These are phyloP conservation scores for Penaeus vannamei DNA, from an alignment of 1,140 invertebrate genomes.

Conservation along the genomic window DNA sequence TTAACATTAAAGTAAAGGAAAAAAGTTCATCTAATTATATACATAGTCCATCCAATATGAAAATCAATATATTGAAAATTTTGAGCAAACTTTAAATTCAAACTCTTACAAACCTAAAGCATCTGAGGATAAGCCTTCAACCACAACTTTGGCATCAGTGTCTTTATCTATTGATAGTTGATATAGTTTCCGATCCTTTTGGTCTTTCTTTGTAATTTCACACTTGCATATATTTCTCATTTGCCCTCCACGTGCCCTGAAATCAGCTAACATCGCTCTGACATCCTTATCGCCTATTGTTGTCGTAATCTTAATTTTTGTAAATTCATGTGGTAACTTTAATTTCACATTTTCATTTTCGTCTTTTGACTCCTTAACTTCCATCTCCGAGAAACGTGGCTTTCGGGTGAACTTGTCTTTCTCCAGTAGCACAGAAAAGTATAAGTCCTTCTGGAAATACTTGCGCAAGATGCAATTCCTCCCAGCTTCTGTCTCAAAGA, in stretches of 20 bases:
- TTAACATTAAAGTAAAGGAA: background rate
- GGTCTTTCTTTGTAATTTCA: constrained; percentile 44
- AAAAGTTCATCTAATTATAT: background rate
- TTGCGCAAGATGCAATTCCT: constrained; percentile 82
- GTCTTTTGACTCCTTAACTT: constrained; percentile 74
- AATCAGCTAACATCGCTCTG: constrained; percentile 84
- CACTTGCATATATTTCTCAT: constrained; percentile 50
- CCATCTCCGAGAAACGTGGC: constrained; percentile 81
- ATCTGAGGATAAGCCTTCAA: constrained; percentile 44
- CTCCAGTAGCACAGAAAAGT: constrained; percentile 78
- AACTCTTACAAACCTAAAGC: constrained; percentile 13
- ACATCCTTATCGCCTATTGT: constrained; percentile 77
- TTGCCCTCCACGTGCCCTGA: constrained; percentile 85
- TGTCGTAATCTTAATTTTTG: constrained; percentile 79
- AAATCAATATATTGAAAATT: background rate
- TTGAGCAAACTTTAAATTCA: too few relatives aligned
- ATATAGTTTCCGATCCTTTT: constrained; percentile 44
- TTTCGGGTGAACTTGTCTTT: constrained; percentile 74
- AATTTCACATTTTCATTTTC: constrained; percentile 61
- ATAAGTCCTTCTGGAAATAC: constrained; percentile 87
- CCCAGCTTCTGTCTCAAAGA: constrained; percentile 88
- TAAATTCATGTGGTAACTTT: constrained; percentile 79
- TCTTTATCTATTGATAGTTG: constrained; percentile 45
- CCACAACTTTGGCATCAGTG: constrained; percentile 10
- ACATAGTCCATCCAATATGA: background rate